Evolutionary conservation across 2,888 invertebrate species (phyloP).

Genomic region (Aphodius granarius): DNA sequence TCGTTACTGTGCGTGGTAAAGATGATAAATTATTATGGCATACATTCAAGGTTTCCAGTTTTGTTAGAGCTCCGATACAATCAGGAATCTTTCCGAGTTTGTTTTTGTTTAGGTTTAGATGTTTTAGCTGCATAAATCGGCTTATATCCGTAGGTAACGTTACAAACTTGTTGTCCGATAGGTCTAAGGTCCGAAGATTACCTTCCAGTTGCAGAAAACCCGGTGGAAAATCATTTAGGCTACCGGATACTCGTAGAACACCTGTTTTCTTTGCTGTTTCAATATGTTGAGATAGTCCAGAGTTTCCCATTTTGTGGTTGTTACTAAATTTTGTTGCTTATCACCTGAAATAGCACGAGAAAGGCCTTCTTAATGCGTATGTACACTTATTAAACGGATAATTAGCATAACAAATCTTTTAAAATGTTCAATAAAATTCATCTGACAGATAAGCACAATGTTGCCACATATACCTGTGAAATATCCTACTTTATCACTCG

Average conservation of each 20-base stretch:
- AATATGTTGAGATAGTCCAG: constrained; percentile 85
- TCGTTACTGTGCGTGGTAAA: constrained; percentile 66
- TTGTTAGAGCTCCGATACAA: constrained; percentile 66
- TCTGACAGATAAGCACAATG: not conserved
- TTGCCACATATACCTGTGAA: not conserved
- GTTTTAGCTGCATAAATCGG: constrained; percentile 70
- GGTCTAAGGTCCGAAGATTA: constrained; percentile 82
- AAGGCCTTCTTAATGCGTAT: not conserved
- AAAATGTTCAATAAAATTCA: not conserved
- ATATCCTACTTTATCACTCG: not conserved
- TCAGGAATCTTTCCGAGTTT: constrained; percentile 72
- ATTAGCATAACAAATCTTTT: not conserved
- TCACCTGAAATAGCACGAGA: not conserved
- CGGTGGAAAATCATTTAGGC: constrained; percentile 77
- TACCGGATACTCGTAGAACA: constrained; percentile 83
- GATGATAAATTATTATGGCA: constrained; percentile 76
- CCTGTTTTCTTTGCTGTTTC: constrained; percentile 96
- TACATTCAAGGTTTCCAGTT: constrained; percentile 75
- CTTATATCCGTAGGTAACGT: constrained; percentile 78
- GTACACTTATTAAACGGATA: not conserved
- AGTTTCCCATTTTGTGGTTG: constrained; percentile 76
- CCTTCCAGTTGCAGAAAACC: constrained; percentile 67
- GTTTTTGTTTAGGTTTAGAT: constrained; percentile 81
- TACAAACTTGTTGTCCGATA: constrained; percentile 88
- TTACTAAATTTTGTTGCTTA: not conserved